Base-by-base conservation (phyloP, 2,888 invertebrate genomes). In the Ametastegia equiseti region DNA sequence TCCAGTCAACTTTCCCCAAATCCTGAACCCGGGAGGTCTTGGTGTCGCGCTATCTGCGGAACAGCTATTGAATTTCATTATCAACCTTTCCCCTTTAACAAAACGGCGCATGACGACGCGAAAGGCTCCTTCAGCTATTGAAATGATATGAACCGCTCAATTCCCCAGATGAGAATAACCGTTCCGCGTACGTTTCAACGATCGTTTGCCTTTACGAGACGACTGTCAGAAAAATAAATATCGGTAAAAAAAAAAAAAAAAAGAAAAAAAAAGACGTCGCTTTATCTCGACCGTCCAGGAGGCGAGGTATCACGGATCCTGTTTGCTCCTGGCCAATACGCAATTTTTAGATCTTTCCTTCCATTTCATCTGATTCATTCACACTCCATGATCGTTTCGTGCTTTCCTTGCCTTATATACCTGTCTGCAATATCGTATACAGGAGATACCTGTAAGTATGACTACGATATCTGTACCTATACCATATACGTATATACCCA, bases 101-200 rank as follows among this genome's bases (percentile, higher is more conserved):
- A 75, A 54, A 75, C 54, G 54, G 71, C 71, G 71, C 71, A 71
- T 71, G 54, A 33, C 50, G 75, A 75, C 54, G 75, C 54, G 36
- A 33, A 75, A 50, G 65, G 69, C 80, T 69, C 67, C 69, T 80
- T 67, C 67, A 60, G 80, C 54, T 69, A 39, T 80, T 67, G 69
- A 69, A 69, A 80, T 54, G 67, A 69, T 80, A 80, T 80, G 80
- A 80, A 50, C 80, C 54, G 80, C 80, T 67, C 80, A 67, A 80
- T 80, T 80, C 80, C 67, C 67, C 33, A 80, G 80, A 50, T 69
- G 80, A 54, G 67, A 80, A 80, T 80, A 80, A 80, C 80, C 69
- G 65, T 69, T 80, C 69, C 39, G 23, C 65, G 80, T 80, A 69
- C 80, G 54, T 67, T 69, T 75, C 75, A 75, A 75, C 54, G 54